Conservation (phyloP, 2,113 vertebrate species). For the Oxygymnocypris stewartii region DNA sequence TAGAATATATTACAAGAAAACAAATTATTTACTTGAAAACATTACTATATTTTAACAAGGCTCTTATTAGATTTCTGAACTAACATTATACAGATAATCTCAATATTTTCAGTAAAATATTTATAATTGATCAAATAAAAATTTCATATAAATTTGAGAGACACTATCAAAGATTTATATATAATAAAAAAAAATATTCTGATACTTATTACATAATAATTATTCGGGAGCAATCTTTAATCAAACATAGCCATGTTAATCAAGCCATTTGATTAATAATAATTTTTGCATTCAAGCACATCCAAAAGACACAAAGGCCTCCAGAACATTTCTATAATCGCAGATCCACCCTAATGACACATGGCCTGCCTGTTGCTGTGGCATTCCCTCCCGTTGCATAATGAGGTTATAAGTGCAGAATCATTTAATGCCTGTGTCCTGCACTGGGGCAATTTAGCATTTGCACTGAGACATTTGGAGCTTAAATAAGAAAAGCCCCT, state of each 20-base stretch:
- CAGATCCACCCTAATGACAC: constrained; percentile 35
- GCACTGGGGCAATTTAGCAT: constrained; percentile 5
- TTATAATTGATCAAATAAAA: constrained; percentile 26
- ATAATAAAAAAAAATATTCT: neutral
- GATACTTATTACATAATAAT: neutral
- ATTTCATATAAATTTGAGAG: neutral
- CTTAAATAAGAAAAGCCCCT: constrained; percentile 44
- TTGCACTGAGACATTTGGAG: too few species aligned
- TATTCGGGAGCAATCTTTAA: constrained; percentile 28
- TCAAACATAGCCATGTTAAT: constrained; percentile 56
- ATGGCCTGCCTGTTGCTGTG: constrained; percentile 9
- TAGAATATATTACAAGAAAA: too few species aligned
- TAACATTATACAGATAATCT: neutral
- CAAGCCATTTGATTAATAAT: constrained; percentile 49
- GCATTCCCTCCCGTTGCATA: constrained; percentile 7
- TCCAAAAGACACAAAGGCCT: constrained; percentile 37
- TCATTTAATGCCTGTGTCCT: constrained; percentile 33
- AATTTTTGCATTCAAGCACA: constrained; percentile 41
- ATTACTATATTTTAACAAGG: neutral
- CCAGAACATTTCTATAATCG: constrained; percentile 42
- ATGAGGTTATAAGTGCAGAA: constrained; percentile 39
- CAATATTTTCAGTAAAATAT: neutral
- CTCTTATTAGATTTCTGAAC: neutral
- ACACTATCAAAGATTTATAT: neutral
- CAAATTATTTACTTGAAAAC: neutral